A percentile compares a stretch with the other conserved stretches of the same genome.
Conservation (phyloP, 2,113 vertebrate species). For the Chelonoidis abingdonii region DNA sequence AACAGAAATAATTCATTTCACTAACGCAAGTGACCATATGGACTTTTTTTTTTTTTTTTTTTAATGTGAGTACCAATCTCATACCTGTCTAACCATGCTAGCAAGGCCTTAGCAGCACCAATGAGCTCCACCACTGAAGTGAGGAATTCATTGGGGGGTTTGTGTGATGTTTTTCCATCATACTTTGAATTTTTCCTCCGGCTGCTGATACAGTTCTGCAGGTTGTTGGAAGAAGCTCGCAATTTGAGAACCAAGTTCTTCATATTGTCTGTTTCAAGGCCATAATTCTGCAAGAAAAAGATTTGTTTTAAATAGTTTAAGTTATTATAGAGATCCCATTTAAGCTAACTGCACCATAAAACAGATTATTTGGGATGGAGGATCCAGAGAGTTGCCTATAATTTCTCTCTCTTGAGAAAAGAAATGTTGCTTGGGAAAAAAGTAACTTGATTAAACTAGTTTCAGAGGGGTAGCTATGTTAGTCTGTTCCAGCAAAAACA, state of each 20-base stretch:
- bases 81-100: slow-evolving; percentile 96
- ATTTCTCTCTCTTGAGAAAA: background rate
- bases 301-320: background rate
- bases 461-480: too few species aligned
- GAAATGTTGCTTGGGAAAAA: background rate
- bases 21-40: background rate
- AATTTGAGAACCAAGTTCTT: slow-evolving; percentile 93
- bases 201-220: slow-evolving; percentile 90
- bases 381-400: background rate
- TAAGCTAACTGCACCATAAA: background rate
- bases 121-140: slow-evolving; percentile 98
- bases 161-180: slow-evolving; percentile 86
- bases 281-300: slow-evolving; percentile 89
- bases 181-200: slow-evolving; percentile 86
- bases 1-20: background rate
- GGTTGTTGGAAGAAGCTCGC: slow-evolving; percentile 87
- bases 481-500: too few species aligned
- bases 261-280: slow-evolving; percentile 96
- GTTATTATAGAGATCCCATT: background rate
- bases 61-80: background rate
- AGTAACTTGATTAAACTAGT: background rate
- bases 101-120: slow-evolving; percentile 93
- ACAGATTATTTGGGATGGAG: background rate
- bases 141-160: slow-evolving; percentile 95
- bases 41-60: background rate